These are phyloP conservation scores for Cydia splendana DNA, from an alignment of 1,140 invertebrate genomes.

Conservation along the genomic window DNA sequence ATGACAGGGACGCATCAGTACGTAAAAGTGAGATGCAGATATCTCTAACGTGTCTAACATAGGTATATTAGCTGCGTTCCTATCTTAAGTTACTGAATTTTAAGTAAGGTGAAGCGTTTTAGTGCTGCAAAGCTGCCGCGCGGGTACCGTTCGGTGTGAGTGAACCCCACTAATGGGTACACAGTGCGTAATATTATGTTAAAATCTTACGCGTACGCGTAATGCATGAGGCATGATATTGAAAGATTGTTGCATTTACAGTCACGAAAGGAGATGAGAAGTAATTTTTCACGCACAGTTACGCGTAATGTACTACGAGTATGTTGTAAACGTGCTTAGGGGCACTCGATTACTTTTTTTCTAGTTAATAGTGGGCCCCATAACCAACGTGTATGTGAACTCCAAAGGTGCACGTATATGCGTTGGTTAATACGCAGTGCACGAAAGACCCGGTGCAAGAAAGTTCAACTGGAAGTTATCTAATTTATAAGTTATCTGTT, in stretches of 20 bases:
- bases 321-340: neutral
- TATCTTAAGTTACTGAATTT: too few species aligned
- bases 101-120: neutral
- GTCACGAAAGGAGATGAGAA: conserved; percentile 17
- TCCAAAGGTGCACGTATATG: too few species aligned
- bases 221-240: neutral
- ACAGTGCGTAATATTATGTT: conserved; percentile 29
- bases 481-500: too few species aligned
- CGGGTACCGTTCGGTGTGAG: neutral
- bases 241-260: conserved; percentile 13
- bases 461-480: too few species aligned
- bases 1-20: too few species aligned
- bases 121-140: neutral
- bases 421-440: too few species aligned
- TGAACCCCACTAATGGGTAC: neutral
- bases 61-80: too few species aligned
- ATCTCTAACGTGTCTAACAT: too few species aligned
- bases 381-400: too few species aligned
- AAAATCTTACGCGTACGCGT: conserved; percentile 1
- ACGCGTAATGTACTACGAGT: neutral
- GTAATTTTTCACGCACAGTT: conserved; percentile 6
- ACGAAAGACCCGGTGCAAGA: too few species aligned
- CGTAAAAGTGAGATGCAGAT: too few species aligned
- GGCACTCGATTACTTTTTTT: conserved; percentile 34
- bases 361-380: too few species aligned